phyloP scores from a whole-genome alignment of 2,888 invertebrate species.

The Marronus borbonicus region DNA sequence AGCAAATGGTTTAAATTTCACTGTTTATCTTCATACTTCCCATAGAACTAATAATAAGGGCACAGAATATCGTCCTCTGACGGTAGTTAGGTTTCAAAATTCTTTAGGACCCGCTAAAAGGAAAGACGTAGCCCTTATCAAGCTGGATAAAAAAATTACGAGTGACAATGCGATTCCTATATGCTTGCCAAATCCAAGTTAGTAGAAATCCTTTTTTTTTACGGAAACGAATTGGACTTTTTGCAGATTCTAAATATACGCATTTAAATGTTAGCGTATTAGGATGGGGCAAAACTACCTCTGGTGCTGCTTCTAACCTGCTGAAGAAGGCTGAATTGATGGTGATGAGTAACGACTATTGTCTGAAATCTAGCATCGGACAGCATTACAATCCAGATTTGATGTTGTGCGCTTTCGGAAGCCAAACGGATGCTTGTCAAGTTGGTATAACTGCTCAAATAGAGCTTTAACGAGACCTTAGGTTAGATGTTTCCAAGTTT shows the following conservation, averaged over 20 bases:
- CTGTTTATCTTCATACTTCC: conserved; percentile 36
- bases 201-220: conserved; percentile 34
- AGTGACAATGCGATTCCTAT: conserved; percentile 70
- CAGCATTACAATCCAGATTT: conserved; percentile 69
- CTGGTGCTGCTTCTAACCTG: conserved; percentile 70
- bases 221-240: neutral
- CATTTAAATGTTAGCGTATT: conserved; percentile 71
- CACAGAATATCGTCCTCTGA: conserved; percentile 8
- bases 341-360: conserved; percentile 70
- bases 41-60: conserved; percentile 26
- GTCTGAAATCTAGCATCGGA: conserved; percentile 64
- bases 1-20: conserved; percentile 28
- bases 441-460: conserved; percentile 62
- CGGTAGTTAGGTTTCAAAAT: conserved; percentile 12
- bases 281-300: conserved; percentile 73
- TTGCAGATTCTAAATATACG: conserved; percentile 69
- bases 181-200: conserved; percentile 72
- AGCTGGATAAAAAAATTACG: conserved; percentile 69
- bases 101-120: conserved; percentile 58
- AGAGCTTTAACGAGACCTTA: neutral
- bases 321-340: conserved; percentile 71
- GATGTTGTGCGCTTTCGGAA: conserved; percentile 76
- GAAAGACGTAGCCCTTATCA: conserved; percentile 75
- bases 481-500: too few relatives aligned
- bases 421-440: conserved; percentile 75